Conservation (phyloP, 1,140 invertebrate genomes). For the Neodiprion pinetum region DNA sequence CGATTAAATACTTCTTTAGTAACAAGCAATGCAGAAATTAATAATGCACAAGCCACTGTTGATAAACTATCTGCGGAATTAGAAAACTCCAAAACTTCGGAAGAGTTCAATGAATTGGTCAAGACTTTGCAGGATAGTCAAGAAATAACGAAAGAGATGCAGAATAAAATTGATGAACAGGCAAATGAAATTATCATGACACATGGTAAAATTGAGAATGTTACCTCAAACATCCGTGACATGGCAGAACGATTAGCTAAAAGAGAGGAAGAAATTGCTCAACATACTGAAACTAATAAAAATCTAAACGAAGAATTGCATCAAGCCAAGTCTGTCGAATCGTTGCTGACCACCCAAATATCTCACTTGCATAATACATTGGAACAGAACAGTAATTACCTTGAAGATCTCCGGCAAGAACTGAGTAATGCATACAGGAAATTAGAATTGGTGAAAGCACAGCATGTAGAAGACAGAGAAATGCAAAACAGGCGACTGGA, state of each 20-base stretch:
- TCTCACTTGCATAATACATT: constrained; percentile 41
- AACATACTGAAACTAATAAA: constrained; percentile 24
- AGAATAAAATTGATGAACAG: constrained; percentile 51
- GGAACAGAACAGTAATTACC: constrained; percentile 49
- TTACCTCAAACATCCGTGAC: constrained; percentile 38
- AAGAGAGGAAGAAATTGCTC: constrained; percentile 35
- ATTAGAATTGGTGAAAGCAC: constrained; percentile 59
- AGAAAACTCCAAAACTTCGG: constrained; percentile 37
- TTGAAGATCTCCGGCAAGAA: constrained; percentile 54
- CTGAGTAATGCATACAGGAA: constrained; percentile 52
- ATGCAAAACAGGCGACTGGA: constrained; percentile 44
- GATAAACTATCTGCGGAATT: constrained; percentile 32
- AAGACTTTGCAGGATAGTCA: constrained; percentile 49
- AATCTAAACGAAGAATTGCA: constrained; percentile 12
- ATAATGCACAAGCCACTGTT: constrained; percentile 36
- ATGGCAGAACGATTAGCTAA: constrained; percentile 35
- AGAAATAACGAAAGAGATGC: constrained; percentile 44
- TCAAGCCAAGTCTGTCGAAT: constrained; percentile 43
- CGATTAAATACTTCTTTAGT: constrained; percentile 24
- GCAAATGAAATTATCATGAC: constrained; percentile 41
- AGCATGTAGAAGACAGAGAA: constrained; percentile 45
- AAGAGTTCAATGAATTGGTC: constrained; percentile 56
- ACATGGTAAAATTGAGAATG: constrained; percentile 37
- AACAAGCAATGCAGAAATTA: constrained; percentile 27
- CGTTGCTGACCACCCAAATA: constrained; percentile 53